A percentile compares a stretch with the other conserved stretches of the same genome.
These are phyloP conservation scores for Mesoligia furuncula DNA, from an alignment of 2,888 invertebrate species.

Conservation along the genomic window DNA sequence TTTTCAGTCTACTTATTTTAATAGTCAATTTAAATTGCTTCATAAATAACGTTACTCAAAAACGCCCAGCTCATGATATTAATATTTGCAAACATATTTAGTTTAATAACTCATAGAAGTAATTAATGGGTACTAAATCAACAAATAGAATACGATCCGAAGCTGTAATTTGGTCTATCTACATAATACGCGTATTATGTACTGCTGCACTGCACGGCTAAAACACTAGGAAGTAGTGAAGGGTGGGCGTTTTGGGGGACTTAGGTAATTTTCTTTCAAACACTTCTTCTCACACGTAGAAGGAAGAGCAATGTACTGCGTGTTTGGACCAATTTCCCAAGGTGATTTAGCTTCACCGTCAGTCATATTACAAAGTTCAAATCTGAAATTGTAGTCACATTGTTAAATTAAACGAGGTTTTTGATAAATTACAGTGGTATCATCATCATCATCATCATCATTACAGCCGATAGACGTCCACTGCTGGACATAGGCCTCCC, in stretches of 20 bases:
- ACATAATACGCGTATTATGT: neutral
- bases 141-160: conserved; percentile 7
- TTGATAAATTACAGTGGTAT: no score
- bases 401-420: no score
- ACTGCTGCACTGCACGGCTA: no score
- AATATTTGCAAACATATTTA: conserved; percentile 34
- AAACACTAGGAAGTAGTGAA: neutral
- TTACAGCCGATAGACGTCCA: no score
- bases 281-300: neutral
- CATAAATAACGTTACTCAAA: conserved; percentile 23
- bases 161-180: neutral
- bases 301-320: no score
- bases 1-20: conserved; percentile 13
- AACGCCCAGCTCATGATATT: neutral
- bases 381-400: no score
- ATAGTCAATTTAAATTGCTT: conserved; percentile 8
- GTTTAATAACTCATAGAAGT: conserved; percentile 6
- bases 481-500: no score
- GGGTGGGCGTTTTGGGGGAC: neutral
- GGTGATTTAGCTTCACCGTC: no score
- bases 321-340: neutral
- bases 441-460: no score
- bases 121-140: conserved; percentile 19
- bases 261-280: no score
- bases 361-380: no score